Base-by-base conservation (phyloP, 1,140 invertebrate genomes). In the Harpegnathos saltator region DNA sequence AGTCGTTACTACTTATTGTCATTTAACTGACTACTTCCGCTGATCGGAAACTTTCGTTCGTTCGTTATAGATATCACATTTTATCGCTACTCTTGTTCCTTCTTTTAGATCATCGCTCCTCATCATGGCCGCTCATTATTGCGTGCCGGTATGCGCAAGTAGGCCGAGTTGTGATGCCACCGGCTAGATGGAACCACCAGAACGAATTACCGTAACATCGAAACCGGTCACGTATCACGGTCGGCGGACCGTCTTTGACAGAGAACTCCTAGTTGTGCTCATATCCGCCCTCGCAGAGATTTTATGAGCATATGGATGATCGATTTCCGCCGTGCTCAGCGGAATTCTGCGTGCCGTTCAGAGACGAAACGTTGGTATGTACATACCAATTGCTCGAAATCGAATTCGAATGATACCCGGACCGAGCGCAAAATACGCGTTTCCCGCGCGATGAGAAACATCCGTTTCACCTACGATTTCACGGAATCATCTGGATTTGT, bases 201-300 rank as follows among this genome's bases (percentile, higher is more conserved):
- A 62, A 75, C 58, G 58, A 74, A 74, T 48, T 71, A 50, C 38
- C 29, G 68, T 71, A 61, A 48, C 14, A 14, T 68, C 15, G 7
- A 14, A 48, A 66, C 38, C 63, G 38, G 63, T 29, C 54, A 61
- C 11, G 9, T 59, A 44, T 33, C 29, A 33, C 29, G 5, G 29
- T 3, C 9, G 33, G 33, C 54, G n/a, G n/a, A 59, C 33, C n/a
- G n/a, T 61, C 68, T 19, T 71, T 44, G 38, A 66, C 12, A 5
- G 15, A 33, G 9, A 73, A 24, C 19, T 22, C 50, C 38, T 74
- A 59, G 33, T 48, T 14, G 29, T 11, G 11, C 0, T 56, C 17
- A n/a, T 14, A 24, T 59, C 26, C 33, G 4, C 5, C 52, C n/a
- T 72, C 3, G 26, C 24, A 59, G 7, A 48, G 12, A 62, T 62